phyloP scores from a whole-genome alignment of 2,888 invertebrate species.

The Thalpophila matura region DNA sequence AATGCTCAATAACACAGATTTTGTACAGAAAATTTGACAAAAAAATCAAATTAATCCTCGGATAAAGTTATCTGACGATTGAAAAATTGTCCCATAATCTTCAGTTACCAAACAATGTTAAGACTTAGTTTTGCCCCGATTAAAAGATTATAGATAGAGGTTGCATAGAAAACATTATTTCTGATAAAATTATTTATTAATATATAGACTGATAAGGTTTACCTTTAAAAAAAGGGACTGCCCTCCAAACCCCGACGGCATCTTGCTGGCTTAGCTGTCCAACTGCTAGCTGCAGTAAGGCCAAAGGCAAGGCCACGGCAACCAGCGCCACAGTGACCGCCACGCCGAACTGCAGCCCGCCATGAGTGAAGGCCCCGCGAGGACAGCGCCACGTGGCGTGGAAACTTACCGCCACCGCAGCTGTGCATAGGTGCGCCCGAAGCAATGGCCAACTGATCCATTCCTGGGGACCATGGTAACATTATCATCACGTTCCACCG shows the following conservation, averaged over 20 bases:
- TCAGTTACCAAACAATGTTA: too few species aligned
- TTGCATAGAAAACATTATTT: too few species aligned
- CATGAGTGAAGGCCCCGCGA: constrained; percentile 84
- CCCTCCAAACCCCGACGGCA: constrained; percentile 92
- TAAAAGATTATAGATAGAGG: too few species aligned
- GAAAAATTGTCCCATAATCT: too few species aligned
- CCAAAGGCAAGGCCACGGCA: constrained; percentile 90
- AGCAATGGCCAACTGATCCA: constrained; percentile 75
- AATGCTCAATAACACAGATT: not conserved
- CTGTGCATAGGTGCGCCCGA: constrained; percentile 84
- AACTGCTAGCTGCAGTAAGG: constrained; percentile 91
- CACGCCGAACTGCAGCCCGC: constrained; percentile 89
- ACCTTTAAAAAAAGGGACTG: constrained; percentile 93
- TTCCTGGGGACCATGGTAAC: constrained; percentile 60
- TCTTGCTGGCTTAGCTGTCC: constrained; percentile 93
- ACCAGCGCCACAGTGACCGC: constrained; percentile 86
- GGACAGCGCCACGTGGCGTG: constrained; percentile 91
- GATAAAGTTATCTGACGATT: too few species aligned
- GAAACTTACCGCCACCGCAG: constrained; percentile 90
- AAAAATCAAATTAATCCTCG: too few species aligned
- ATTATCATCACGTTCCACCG: too few species aligned
- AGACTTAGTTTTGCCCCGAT: too few species aligned
- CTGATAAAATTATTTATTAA: too few species aligned
- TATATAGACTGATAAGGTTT: too few species aligned
- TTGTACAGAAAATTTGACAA: too few species aligned